Base-by-base conservation (phyloP, 2,113 vertebrate genomes). In the Tapirus terrestris region DNA sequence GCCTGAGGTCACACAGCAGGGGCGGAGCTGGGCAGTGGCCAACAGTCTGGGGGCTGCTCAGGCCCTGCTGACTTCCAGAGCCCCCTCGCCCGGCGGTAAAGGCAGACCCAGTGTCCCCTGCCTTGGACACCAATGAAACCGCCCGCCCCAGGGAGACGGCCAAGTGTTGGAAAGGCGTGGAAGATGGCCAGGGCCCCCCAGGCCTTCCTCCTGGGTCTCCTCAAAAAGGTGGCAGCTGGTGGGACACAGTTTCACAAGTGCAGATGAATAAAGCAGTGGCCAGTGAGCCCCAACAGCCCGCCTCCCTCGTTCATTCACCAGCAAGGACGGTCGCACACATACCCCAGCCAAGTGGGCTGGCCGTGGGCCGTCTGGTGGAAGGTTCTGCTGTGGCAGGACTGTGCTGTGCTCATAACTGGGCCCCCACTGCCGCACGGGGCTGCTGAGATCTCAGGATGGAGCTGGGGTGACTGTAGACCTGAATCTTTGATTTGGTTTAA, bases 41-140 rank as follows among this genome's bases (percentile, higher is more conserved):
- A 48, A 81, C 94, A 76, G 96, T 85, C 96, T 85, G 97, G 2
- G 58, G 81, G 4, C 56, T 16, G 68, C 85, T 39, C 36, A 5
- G 36, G 96, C 97, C 91, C 94, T 93, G 87, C 79, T 23, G 36
- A 91, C 79, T 81, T 95, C 98, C 91, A 76, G 95, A 97, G 97
- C 94, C 96, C 63, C 20, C 73, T 39, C 3, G 0, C 12, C 33
- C 1, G 33, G 21, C 23, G 6, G 43, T 2, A 9, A 36, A 25
- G 75, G 63, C 65, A 25, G 86, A 27, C 4, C 27, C 60, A 6
- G 2, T 0, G 12, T 31, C 13, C 5, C 29, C 43, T 36, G 31
- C 60, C 7, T 45, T 0, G 0, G 77, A 13, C 1, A 12, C 58
- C 5, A 51, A 25, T 2, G 14, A 45, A 29, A 51, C 31, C 10